phyloP scores from a whole-genome alignment of 2,888 invertebrate genomes.

The Yponomeuta sedellus region DNA sequence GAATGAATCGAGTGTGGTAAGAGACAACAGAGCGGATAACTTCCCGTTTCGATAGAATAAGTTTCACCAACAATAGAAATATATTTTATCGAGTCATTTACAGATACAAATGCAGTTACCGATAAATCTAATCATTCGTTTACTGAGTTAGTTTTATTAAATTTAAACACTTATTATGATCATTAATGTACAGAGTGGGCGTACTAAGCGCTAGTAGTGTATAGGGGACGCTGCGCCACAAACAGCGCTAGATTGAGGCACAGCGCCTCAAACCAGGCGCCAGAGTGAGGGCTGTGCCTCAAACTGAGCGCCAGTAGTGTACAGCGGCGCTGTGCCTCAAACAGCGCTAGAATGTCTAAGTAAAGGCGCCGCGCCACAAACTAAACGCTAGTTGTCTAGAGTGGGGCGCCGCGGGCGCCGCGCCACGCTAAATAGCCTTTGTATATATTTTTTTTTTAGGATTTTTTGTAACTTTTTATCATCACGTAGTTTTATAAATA shows the following conservation, averaged over 20 bases:
- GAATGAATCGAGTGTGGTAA: conserved; percentile 72
- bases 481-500: conserved; percentile 74
- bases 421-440: conserved; percentile 17
- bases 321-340: conserved; percentile 2
- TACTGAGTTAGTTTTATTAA: conserved; percentile 57
- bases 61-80: conserved; percentile 72
- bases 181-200: conserved; percentile 48
- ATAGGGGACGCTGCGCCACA: conserved; percentile 7
- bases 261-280: background rate
- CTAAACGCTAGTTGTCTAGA: background rate
- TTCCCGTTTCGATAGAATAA: conserved; percentile 66
- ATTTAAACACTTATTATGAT: conserved; percentile 64
- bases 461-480: conserved; percentile 57
- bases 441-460: conserved; percentile 53
- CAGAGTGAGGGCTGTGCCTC: background rate
- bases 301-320: conserved; percentile 13
- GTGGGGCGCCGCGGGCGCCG: background rate
- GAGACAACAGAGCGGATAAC: conserved; percentile 71
- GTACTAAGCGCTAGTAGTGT: conserved; percentile 16
- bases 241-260: background rate
- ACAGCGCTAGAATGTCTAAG: background rate
- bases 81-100: conserved; percentile 72
- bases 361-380: background rate
- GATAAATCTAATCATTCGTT: conserved; percentile 73
- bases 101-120: conserved; percentile 71